phyloP scores from a whole-genome alignment of 2,113 vertebrate species.

The Xiphorhynchus elegans region DNA sequence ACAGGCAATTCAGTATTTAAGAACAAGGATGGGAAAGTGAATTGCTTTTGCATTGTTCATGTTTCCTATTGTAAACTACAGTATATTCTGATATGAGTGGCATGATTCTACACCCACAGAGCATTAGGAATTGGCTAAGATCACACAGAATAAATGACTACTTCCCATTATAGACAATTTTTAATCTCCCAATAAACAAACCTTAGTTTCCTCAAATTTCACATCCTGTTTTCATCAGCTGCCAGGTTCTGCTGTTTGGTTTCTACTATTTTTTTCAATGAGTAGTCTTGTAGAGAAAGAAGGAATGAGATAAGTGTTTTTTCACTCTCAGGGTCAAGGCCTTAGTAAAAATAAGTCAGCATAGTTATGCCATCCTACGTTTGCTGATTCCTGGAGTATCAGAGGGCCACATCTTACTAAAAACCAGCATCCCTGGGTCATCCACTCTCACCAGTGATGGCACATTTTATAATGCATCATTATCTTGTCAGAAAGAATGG shows the following conservation, averaged over 20 bases:
- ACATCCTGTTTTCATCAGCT: not conserved
- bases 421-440: not conserved
- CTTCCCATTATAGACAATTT: not conserved
- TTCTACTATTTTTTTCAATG: not conserved
- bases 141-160: not conserved
- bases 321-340: not conserved
- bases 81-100: not conserved
- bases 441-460: not conserved
- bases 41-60: not conserved
- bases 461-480: not conserved
- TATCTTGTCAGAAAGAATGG: not conserved
- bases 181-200: not conserved
- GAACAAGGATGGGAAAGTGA: not conserved
- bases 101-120: not conserved
- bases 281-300: not conserved
- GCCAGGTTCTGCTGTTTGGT: not conserved
- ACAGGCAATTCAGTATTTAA: not conserved
- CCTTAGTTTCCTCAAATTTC: not conserved
- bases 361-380: not conserved
- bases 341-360: not conserved
- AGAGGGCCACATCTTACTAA: not conserved
- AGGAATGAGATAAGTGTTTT: not conserved
- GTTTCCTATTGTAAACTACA: not conserved
- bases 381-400: not conserved
- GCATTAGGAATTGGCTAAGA: not conserved